phyloP scores from a whole-genome alignment of 2,888 invertebrate genomes.

The Caenorhabditis sulstoni region DNA sequence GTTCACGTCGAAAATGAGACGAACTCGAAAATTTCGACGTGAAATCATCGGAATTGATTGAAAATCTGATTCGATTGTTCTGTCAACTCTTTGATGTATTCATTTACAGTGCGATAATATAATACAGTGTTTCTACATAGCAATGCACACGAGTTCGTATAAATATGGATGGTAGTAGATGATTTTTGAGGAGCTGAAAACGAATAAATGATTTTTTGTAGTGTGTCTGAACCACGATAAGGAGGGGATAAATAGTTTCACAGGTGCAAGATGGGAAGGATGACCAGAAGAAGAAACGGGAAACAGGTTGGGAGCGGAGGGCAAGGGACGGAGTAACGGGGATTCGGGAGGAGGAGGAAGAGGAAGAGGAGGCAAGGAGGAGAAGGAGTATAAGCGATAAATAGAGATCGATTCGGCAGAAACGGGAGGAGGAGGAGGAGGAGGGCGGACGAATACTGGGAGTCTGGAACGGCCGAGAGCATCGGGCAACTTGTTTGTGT shows the following conservation, averaged over 20 bases:
- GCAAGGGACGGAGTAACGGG: conserved; percentile 11
- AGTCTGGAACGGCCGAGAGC: background rate
- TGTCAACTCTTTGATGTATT: background rate
- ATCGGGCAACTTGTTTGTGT: background rate
- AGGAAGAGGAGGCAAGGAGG: conserved; percentile 10
- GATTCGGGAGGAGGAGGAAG: background rate
- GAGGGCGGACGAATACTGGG: conserved; percentile 1
- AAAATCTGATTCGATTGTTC: background rate
- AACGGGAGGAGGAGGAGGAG: background rate
- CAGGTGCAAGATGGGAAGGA: conserved; percentile 17
- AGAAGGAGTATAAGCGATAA: conserved; percentile 23
- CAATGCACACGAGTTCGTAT: conserved; percentile 1
- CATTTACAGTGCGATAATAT: conserved; percentile 9
- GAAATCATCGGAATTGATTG: no score
- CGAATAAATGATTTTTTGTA: background rate
- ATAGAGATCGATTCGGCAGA: conserved; percentile 51
- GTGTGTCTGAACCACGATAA: conserved; percentile 25
- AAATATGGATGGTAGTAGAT: conserved; percentile 1
- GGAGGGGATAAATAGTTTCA: conserved; percentile 6
- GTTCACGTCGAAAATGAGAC: no score
- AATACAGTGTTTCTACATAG: conserved; percentile 1
- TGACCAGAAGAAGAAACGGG: conserved; percentile 3
- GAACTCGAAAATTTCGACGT: no score
- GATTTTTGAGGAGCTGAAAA: background rate
- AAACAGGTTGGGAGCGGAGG: conserved; percentile 13